Conservation (phyloP, 1,140 invertebrate genomes). For the Chrysoperla carnea region DNA sequence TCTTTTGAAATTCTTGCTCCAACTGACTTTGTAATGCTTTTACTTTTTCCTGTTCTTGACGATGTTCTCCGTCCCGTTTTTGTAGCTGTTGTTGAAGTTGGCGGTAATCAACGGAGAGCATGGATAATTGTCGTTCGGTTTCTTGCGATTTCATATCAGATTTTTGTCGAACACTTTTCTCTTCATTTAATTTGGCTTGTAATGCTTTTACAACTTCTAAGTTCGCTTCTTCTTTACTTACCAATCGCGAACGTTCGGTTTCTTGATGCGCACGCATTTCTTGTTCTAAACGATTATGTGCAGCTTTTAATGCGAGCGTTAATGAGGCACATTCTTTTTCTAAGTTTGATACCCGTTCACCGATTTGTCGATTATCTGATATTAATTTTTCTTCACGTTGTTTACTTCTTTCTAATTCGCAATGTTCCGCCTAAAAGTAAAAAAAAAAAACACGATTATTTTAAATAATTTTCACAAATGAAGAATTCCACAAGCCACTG, state of each 20-base stretch:
- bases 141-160: slow-evolving; percentile 73
- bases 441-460: neutral
- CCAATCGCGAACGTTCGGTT: slow-evolving; percentile 62
- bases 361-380: slow-evolving; percentile 58
- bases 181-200: slow-evolving; percentile 80
- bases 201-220: slow-evolving; percentile 79
- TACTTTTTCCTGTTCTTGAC: slow-evolving; percentile 76
- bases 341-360: slow-evolving; percentile 60
- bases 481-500: too few relatives aligned
- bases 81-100: slow-evolving; percentile 80
- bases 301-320: slow-evolving; percentile 71
- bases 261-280: slow-evolving; percentile 79
- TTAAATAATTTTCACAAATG: neutral
- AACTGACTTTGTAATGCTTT: slow-evolving; percentile 65
- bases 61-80: slow-evolving; percentile 75
- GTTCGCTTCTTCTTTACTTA: slow-evolving; percentile 82
- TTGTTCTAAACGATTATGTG: slow-evolving; percentile 73
- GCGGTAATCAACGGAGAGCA: slow-evolving; percentile 82
- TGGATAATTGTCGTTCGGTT: slow-evolving; percentile 84
- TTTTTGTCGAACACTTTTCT: slow-evolving; percentile 65
- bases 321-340: slow-evolving; percentile 82
- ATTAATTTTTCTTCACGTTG: slow-evolving; percentile 51
- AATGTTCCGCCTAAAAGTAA: slow-evolving; percentile 30
- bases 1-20: slow-evolving; percentile 76
- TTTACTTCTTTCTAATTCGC: slow-evolving; percentile 54